Evolutionary conservation across 2,113 vertebrate genomes (phyloP).

Genomic region (Sciurus niger): DNA sequence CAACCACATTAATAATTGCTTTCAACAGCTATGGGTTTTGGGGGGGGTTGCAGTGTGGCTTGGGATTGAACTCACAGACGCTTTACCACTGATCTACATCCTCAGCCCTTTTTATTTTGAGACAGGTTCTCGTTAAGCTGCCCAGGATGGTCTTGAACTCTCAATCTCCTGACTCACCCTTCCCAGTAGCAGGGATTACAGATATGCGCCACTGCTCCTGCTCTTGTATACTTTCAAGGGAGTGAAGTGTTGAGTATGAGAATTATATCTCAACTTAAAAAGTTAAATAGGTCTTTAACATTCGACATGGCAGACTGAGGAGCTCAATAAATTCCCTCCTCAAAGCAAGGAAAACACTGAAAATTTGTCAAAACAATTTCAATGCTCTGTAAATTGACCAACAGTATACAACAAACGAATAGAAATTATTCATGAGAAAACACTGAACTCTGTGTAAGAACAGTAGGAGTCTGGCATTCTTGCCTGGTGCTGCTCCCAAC

Average conservation of each 20-base stretch:
- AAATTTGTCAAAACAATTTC: slow-evolving; percentile 11
- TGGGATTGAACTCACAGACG: no score
- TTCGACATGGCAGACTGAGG: not conserved
- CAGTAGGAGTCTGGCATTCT: not conserved
- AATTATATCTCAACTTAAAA: not conserved
- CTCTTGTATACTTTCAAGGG: not conserved
- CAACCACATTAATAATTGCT: accelerated
- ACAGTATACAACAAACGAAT: not conserved
- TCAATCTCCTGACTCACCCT: no score
- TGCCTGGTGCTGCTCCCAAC: not conserved
- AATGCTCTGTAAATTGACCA: not conserved
- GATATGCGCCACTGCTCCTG: no score
- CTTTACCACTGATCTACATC: no score
- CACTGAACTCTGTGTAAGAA: not conserved
- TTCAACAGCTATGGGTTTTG: no score
- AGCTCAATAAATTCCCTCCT: not conserved
- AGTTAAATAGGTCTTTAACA: not conserved
- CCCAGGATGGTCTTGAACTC: no score
- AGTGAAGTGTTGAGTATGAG: not conserved
- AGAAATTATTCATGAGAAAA: not conserved
- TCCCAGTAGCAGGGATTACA: no score
- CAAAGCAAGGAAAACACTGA: not conserved
- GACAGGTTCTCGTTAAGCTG: no score
- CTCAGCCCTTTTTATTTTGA: no score
- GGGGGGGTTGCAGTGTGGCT: no score